phyloP scores from a whole-genome alignment of 2,113 vertebrate genomes.

The Notarius quadriscutis region DNA sequence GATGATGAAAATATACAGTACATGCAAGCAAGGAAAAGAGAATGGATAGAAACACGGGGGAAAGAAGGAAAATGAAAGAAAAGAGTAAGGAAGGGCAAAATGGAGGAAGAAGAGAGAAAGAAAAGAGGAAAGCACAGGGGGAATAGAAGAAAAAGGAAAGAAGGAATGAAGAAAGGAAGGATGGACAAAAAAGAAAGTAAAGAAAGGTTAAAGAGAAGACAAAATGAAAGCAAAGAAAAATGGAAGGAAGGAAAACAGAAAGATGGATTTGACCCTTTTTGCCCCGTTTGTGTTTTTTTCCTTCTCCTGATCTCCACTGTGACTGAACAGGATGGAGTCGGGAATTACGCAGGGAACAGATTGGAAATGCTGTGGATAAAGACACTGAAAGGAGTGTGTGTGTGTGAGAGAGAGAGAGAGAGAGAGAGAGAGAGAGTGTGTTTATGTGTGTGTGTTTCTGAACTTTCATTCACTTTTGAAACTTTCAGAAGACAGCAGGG shows the following conservation, averaged over 20 bases:
- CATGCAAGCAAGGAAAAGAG: not conserved
- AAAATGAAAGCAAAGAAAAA: not conserved
- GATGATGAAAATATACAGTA: not conserved
- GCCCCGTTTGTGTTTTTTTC: no score
- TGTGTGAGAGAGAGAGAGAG: not conserved
- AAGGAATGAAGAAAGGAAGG: not conserved
- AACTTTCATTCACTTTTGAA: not conserved
- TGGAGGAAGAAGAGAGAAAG: not conserved
- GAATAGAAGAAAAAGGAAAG: not conserved
- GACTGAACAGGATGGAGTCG: not conserved
- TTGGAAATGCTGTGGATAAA: not conserved
- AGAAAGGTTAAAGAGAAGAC: not conserved
- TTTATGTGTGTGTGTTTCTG: not conserved
- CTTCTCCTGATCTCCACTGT: not conserved
- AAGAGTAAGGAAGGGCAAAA: not conserved
- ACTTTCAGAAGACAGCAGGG: slow-evolving; percentile 15
- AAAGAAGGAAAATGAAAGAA: not conserved
- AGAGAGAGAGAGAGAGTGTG: not conserved
- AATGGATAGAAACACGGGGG: not conserved
- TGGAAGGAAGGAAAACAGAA: no score
- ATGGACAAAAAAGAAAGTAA: not conserved
- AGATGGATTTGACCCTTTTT: no score
- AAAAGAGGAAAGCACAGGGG: not conserved
- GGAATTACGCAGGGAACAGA: not conserved
- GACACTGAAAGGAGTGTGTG: not conserved